Percentiles rank a stretch among this genome's conserved stretches.
Evolutionary conservation across 1,140 invertebrate genomes (phyloP).

Genomic region (Bombus pascuorum): DNA sequence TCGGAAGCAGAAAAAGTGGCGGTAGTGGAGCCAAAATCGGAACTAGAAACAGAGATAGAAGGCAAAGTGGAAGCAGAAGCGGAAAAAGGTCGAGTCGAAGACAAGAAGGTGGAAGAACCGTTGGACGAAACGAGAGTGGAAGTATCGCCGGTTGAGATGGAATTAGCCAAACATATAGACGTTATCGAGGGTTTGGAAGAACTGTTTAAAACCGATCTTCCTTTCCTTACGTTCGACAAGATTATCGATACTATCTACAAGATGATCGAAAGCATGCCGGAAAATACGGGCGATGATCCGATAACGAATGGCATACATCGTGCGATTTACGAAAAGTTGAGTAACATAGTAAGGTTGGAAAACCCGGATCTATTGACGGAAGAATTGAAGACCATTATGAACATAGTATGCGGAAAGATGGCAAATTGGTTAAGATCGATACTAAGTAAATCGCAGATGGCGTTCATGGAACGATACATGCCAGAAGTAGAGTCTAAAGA

Average conservation of each 20-base stretch:
- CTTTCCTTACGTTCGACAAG: constrained; percentile 69
- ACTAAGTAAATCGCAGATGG: constrained; percentile 60
- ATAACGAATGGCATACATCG: constrained; percentile 68
- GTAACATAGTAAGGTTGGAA: constrained; percentile 45
- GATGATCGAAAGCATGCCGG: constrained; percentile 56
- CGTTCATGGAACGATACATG: constrained; percentile 57
- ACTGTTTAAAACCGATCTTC: constrained; percentile 63
- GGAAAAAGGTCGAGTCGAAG: neutral
- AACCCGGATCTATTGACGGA: constrained; percentile 52
- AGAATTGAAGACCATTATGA: constrained; percentile 61
- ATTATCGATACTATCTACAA: constrained; percentile 67
- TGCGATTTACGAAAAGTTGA: constrained; percentile 68
- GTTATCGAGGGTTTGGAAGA: constrained; percentile 13
- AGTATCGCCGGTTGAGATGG: neutral
- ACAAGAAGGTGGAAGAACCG: neutral
- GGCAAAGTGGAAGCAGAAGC: neutral
- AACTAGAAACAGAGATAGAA: neutral
- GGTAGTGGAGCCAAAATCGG: neutral
- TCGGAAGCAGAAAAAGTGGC: neutral
- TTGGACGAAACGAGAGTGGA: neutral
- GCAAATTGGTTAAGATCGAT: constrained; percentile 70
- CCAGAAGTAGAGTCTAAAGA: constrained; percentile 66
- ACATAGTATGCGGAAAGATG: constrained; percentile 71
- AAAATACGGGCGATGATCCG: constrained; percentile 58
- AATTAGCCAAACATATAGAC: neutral